Percentiles rank a stretch among this genome's conserved stretches.
Evolutionary conservation across 1,140 invertebrate genomes (phyloP).

Genomic region (Papilio dardanus): DNA sequence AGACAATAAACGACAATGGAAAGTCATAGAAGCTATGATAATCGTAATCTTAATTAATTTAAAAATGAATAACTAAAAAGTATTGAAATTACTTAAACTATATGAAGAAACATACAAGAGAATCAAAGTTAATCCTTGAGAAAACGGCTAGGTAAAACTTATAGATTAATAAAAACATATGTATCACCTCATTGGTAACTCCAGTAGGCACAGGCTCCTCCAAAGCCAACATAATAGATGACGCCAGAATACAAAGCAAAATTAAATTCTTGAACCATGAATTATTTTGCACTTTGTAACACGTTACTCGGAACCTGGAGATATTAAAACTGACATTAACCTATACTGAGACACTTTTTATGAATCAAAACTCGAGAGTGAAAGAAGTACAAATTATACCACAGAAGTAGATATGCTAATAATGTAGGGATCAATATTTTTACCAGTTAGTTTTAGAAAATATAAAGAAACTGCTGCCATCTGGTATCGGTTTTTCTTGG

Average conservation of each 20-base stretch:
- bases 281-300: slow-evolving; percentile 98
- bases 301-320: slow-evolving; percentile 95
- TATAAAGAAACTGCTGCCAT: slow-evolving; percentile 96
- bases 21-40: too few relatives aligned
- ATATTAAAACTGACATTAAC: background rate
- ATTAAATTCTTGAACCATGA: slow-evolving; percentile 98
- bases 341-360: too few relatives aligned
- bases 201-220: slow-evolving; percentile 95
- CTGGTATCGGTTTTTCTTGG: slow-evolving; percentile 96
- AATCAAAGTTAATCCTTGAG: background rate
- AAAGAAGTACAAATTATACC: background rate
- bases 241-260: slow-evolving; percentile 98
- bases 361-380: background rate
- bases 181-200: slow-evolving; percentile 57
- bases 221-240: slow-evolving; percentile 97
- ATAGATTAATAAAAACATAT: slow-evolving; percentile 19
- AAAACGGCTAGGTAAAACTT: background rate
- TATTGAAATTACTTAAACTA: too few relatives aligned
- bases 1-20: too few relatives aligned
- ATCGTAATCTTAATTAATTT: too few relatives aligned
- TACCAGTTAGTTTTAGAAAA: slow-evolving; percentile 97
- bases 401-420: background rate
- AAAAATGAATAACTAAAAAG: too few relatives aligned
- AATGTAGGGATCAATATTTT: too few relatives aligned
- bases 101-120: too few relatives aligned